phyloP scores from a whole-genome alignment of 2,888 invertebrate species.

The Perizoma flavofasciatum region DNA sequence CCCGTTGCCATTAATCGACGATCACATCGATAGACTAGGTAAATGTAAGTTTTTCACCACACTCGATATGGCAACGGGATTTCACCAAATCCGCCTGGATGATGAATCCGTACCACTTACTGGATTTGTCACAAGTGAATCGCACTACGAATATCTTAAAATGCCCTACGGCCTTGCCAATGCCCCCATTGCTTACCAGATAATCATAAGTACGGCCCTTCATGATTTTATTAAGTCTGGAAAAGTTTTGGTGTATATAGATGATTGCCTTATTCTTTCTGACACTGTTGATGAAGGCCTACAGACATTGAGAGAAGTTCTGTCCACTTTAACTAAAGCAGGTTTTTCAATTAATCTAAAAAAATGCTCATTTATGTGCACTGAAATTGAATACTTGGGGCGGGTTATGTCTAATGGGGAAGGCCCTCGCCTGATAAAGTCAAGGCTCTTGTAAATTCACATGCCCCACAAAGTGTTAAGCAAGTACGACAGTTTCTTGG shows the following conservation, averaged over 20 bases:
- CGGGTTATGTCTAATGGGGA: conserved; percentile 35
- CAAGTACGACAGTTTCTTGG: not conserved
- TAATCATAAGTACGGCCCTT: conserved; percentile 26
- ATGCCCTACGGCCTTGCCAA: conserved; percentile 18
- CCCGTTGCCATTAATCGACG: conserved; percentile 36
- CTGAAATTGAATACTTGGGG: conserved; percentile 41
- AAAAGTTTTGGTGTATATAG: conserved; percentile 26
- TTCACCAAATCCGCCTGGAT: conserved; percentile 33
- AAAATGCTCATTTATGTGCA: conserved; percentile 30
- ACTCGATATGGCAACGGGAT: conserved; percentile 36
- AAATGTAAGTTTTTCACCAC: conserved; percentile 31
- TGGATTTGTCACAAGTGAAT: conserved; percentile 24
- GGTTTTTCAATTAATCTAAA: conserved; percentile 40
- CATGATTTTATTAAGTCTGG: conserved; percentile 5
- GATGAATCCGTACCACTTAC: conserved; percentile 28
- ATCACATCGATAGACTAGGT: conserved; percentile 36
- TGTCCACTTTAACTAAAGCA: conserved; percentile 12
- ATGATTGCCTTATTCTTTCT: conserved; percentile 23
- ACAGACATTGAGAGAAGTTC: not conserved
- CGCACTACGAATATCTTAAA: conserved; percentile 15
- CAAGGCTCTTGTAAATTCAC: no score
- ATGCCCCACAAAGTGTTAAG: not conserved
- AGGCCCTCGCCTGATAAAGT: conserved; percentile 34
- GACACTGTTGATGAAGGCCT: not conserved
- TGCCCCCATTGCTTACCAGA: conserved; percentile 29